These are phyloP conservation scores for Meteorus colon DNA, from an alignment of 2,888 invertebrate species.

Conservation along the genomic window DNA sequence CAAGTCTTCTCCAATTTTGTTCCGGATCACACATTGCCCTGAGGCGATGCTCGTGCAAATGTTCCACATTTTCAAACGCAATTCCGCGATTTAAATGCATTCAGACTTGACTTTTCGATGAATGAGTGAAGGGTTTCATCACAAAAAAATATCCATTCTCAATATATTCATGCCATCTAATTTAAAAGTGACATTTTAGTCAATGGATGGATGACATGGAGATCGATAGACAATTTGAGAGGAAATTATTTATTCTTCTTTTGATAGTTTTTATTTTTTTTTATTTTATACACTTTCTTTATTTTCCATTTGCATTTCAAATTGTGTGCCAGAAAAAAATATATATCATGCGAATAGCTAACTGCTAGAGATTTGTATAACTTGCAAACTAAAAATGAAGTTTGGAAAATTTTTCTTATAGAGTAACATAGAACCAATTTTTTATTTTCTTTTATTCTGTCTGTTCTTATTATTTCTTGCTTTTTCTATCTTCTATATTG, in stretches of 20 bases:
- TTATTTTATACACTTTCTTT: background rate
- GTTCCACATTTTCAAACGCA: conserved; percentile 8
- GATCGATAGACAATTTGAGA: background rate
- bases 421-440: background rate
- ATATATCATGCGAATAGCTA: background rate
- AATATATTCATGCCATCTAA: background rate
- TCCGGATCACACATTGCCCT: background rate
- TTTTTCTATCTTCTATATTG: background rate
- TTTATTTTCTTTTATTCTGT: background rate
- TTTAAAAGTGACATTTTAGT: conserved; percentile 8
- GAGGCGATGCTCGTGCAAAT: conserved; percentile 4
- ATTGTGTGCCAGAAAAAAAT: background rate
- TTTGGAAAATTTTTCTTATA: background rate
- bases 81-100: conserved; percentile 8
- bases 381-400: background rate
- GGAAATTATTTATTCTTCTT: background rate
- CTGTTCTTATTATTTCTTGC: background rate
- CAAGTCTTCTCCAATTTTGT: conserved; percentile 4
- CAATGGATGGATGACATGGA: background rate
- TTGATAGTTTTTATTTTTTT: background rate
- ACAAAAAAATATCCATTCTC: background rate
- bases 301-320: background rate
- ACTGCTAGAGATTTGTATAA: background rate
- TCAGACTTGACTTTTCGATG: conserved; percentile 5
- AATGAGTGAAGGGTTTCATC: conserved; percentile 13